Base-by-base conservation (phyloP, 37 sponge, comb jelly and placozoan genomes). In the Cliona cf. orientalis region DNA sequence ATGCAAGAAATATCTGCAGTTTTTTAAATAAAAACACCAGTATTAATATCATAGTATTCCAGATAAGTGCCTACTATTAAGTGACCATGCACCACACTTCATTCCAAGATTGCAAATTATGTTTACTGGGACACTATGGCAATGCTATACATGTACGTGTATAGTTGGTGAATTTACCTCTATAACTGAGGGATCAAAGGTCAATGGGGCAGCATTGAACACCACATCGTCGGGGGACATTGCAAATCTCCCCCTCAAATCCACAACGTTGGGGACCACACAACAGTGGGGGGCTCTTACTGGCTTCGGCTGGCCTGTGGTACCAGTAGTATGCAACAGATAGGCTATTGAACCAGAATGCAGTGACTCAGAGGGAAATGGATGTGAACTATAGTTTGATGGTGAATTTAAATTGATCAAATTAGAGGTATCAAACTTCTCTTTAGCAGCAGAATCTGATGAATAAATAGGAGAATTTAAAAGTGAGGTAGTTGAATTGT, bases 111-210 rank as follows among this genome's bases (percentile, higher is more conserved):
- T n/a, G n/a, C 11, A 19, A 49, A 49, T 49, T 17, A 49, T 49
- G 17, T 19, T 49, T 19, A 49, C 17, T 19, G 17, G 11, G 55
- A 49, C 55, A 49, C 55, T 17, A 49, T 49, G 14, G 55, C 17
- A 11, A 49, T 49, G 17, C n/a, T n/a, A n/a, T n/a, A n/a, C n/a
- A n/a, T n/a, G n/a, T n/a, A n/a, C n/a, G n/a, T n/a, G 55, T 67
- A 4, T 17, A 35, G 21, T 36, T 67, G 40, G 36, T 9, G 31
- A 17, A 69, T n/a, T 42, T 33, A 95, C 96, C 91, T 95, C 91
- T 49, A 95, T 95, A 7, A 97, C 46, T 38, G 90, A 89, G 49
- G 97, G 97, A 69, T 97, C 97, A 90, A 97, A 97, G 58, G 97
- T 97, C 66, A 88, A 55, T 3, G 97, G 97, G 34, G 97, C 84